phyloP scores from a whole-genome alignment of 2,888 invertebrate species.

The Pollenia angustigena region DNA sequence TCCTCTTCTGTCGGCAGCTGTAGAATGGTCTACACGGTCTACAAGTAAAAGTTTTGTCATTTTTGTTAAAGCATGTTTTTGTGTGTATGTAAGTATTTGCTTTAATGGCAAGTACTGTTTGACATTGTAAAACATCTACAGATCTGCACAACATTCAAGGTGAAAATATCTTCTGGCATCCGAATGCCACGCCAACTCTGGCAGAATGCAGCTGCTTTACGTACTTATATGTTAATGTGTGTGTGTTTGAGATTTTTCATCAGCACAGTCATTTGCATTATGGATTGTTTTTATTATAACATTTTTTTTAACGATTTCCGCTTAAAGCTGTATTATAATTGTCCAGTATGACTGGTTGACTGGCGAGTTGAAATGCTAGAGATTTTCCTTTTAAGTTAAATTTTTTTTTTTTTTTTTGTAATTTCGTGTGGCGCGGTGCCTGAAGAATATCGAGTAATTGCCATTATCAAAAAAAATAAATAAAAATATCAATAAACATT shows the following conservation, averaged over 20 bases:
- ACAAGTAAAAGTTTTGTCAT: background rate
- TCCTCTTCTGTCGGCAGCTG: conserved; percentile 20
- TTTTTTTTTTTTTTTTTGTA: conserved; percentile 1
- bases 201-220: background rate
- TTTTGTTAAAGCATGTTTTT: too few relatives aligned
- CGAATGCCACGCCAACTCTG: background rate
- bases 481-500: background rate
- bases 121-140: background rate
- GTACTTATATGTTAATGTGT: background rate
- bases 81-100: background rate
- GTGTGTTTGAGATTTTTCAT: background rate
- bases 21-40: conserved; percentile 8
- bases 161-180: conserved; percentile 45
- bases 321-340: conserved; percentile 38
- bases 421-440: background rate
- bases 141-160: conserved; percentile 52
- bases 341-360: conserved; percentile 6
- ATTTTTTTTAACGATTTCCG: conserved; percentile 54
- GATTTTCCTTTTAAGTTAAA: conserved; percentile 1
- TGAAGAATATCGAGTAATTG: background rate
- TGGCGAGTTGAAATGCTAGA: background rate
- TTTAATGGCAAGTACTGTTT: conserved; percentile 21
- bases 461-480: conserved; percentile 11
- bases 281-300: conserved; percentile 32
- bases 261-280: conserved; percentile 28